These are phyloP conservation scores for Eupelmus urozonus DNA, from an alignment of 2,888 invertebrate genomes.

Conservation along the genomic window DNA sequence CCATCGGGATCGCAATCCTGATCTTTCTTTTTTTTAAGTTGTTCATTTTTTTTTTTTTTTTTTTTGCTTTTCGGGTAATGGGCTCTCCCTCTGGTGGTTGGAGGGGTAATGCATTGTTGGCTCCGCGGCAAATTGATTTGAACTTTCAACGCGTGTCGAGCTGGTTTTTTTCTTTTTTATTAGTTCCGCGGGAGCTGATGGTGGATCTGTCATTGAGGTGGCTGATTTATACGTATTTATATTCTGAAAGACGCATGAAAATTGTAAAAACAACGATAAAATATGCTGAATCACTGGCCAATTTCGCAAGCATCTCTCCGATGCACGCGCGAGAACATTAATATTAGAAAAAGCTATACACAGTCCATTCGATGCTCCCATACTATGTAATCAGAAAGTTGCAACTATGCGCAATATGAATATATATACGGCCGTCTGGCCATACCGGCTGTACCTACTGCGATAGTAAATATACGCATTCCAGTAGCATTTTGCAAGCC, in stretches of 20 bases:
- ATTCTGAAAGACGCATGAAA: no score
- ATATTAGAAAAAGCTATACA: conserved; percentile 15
- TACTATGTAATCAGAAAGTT: conserved; percentile 37
- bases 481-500: conserved; percentile 6
- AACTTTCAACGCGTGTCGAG: not conserved
- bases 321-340: conserved; percentile 3
- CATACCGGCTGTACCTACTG: not conserved
- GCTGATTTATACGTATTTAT: no score
- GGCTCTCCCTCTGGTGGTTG: not conserved
- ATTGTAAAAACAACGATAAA: no score
- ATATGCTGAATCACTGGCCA: not conserved
- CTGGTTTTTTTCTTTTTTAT: not conserved
- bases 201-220: not conserved
- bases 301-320: conserved; percentile 10
- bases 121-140: conserved; percentile 11
- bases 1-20: not conserved
- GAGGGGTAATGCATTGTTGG: not conserved
- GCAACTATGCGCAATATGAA: conserved; percentile 11
- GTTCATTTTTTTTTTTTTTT: not conserved
- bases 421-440: not conserved
- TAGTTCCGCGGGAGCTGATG: not conserved
- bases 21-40: not conserved
- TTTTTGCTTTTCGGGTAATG: not conserved
- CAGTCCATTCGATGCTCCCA: conserved; percentile 2
- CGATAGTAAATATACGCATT: not conserved